A percentile compares a stretch with the other conserved stretches of the same genome.
These are phyloP conservation scores for Drosophila birchii DNA, from an alignment of 2,888 invertebrate genomes.

Conservation along the genomic window DNA sequence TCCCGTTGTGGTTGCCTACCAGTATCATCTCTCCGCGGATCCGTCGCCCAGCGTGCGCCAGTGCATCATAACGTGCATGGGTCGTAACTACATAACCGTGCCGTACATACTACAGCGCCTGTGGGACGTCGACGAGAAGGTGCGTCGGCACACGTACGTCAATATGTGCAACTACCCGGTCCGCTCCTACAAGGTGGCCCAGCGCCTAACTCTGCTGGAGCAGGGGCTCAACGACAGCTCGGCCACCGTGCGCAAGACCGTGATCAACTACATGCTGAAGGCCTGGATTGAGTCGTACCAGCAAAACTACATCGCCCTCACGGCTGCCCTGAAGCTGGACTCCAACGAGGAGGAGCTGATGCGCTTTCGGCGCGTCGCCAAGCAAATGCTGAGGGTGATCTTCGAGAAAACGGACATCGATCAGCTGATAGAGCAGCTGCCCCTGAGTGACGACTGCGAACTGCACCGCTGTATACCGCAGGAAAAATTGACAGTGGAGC, in stretches of 20 bases:
- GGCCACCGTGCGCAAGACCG: slow-evolving; percentile 85
- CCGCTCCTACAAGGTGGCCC: slow-evolving; percentile 87
- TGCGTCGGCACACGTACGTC: slow-evolving; percentile 86
- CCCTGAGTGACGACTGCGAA: slow-evolving; percentile 82
- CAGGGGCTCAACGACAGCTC: slow-evolving; percentile 88
- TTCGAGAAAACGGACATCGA: slow-evolving; percentile 86
- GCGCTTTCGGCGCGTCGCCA: slow-evolving; percentile 86
- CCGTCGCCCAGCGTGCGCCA: slow-evolving; percentile 90
- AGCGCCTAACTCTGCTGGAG: slow-evolving; percentile 87
- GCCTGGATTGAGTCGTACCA: slow-evolving; percentile 91
- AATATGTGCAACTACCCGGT: slow-evolving; percentile 85
- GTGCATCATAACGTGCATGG: slow-evolving; percentile 90
- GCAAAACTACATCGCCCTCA: slow-evolving; percentile 89
- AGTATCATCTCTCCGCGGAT: slow-evolving; percentile 90
- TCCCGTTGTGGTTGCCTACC: slow-evolving; percentile 89
- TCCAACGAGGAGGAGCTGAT: slow-evolving; percentile 88
- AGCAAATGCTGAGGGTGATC: slow-evolving; percentile 86
- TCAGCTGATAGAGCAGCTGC: slow-evolving; percentile 85
- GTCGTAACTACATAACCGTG: slow-evolving; percentile 89
- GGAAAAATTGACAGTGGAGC: slow-evolving; percentile 86
- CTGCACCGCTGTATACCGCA: slow-evolving; percentile 85
- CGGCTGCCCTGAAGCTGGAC: slow-evolving; percentile 91
- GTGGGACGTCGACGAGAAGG: slow-evolving; percentile 91
- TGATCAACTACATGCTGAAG: slow-evolving; percentile 87
- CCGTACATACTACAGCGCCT: slow-evolving; percentile 89